Base-by-base conservation (phyloP, 2,888 invertebrate genomes). In the Norana najaformis region DNA sequence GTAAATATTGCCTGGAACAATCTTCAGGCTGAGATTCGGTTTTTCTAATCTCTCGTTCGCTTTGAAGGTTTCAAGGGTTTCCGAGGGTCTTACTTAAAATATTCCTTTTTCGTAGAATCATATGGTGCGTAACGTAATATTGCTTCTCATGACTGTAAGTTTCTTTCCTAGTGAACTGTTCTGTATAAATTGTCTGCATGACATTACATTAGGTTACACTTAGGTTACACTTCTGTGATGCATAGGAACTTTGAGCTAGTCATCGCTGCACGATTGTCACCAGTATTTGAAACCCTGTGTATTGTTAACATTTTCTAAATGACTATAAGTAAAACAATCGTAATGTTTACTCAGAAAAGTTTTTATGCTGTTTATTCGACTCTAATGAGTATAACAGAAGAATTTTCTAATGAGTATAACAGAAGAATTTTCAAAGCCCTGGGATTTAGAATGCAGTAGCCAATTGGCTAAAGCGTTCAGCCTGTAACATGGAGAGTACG, bases 231-330 rank as follows among this genome's bases (percentile, higher is more conserved):
- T 69, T 69, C n/a, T n/a, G 8, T n/a, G n/a, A 69, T 69, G 69
- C n/a, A n/a, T n/a, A n/a, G 69, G 30, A n/a, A n/a, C 69, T 69
- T 69, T 69, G 69, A n/a, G n/a, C 69, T 69, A 69, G 69, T 69
- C 69, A 69, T n/a, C 69, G n/a, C 69, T 69, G 69, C 69, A 69
- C n/a, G 3, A 69, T 69, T 0, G 8, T 69, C 69, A 69, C 69
- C 11, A 69, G 6, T 69, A n/a, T 8, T 69, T 69, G 69, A 69
- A 11, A 69, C n/a, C n/a, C 30, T 69, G 11, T 69, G 11, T n/a
- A 69, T 16, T 69, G n/a, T 16, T 47, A 13, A 41, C n/a, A n/a
- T n/a, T n/a, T n/a, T n/a, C n/a, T n/a, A n/a, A n/a, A n/a, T n/a
- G n/a, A n/a, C n/a, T n/a, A n/a, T n/a, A n/a, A n/a, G n/a, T n/a